Evolutionary conservation across 1,140 invertebrate species (phyloP), one percentile per base, ranked within the genome.

Genomic region (Vollenhovia emeryi): DNA sequence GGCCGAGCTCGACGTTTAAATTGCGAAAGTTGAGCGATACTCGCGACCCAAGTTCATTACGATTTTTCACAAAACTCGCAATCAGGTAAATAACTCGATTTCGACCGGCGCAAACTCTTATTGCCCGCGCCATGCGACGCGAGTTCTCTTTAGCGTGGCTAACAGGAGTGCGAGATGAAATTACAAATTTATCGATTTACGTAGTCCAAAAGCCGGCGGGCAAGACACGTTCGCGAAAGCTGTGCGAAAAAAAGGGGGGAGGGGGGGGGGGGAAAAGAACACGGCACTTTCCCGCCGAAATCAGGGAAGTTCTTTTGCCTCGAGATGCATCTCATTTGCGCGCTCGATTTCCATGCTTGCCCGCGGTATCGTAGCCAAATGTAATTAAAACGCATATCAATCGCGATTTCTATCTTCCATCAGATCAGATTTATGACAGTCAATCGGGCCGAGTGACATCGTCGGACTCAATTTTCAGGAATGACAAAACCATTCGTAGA

Each of bases 71-170:
- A 82, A 82, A 82, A 82, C 78, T 82, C 78, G 78, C 78, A 82
- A 82, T 82, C 78, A 82, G 66, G 78, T 82, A 82, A 82, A 82
- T 82, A 82, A 82, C 78, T 82, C 78, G 78, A 82, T 82, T 82
- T 82, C 40, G 50, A 57, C 78, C 66, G 50, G 27, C 66, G 50
- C 66, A 71, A 82, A 82, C 78, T 82, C 78, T 82, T 82, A 82
- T 82, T 82, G 78, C 78, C 43, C 66, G 36, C 24, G 66, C 45
- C 78, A 82, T 82, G 73, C 78, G 78, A 57, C 50, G 27, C 78
- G 78, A 82, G 78, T 71, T 82, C 78, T 71, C 78, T 71, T 71
- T 57, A 71, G 78, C 66, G 40, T 30, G 50, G 36, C 78, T 71
- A 82, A 71, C 78, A 80, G 78, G 78, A 71, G 50, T 52, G 50